Conservation (phyloP, 1,140 invertebrate species). For the Eriosoma lanigerum region DNA sequence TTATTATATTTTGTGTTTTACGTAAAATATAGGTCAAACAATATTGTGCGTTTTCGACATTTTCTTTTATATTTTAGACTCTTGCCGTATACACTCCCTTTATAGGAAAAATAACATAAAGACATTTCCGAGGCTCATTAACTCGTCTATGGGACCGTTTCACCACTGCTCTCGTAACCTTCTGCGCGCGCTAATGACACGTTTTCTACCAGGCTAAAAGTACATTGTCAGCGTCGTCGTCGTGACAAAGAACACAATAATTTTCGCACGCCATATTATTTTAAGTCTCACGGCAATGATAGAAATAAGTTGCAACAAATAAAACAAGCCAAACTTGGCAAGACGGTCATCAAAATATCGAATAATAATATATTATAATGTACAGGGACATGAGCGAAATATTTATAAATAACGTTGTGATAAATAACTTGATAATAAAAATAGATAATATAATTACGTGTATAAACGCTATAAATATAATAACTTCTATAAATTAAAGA, state of each 20-base stretch:
- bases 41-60: slow-evolving; percentile 15
- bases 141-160: background rate
- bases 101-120: background rate
- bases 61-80: slow-evolving; percentile 6
- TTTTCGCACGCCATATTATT: background rate
- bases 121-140: slow-evolving; percentile 38
- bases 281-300: too few species aligned
- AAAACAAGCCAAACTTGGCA: too few species aligned
- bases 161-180: background rate
- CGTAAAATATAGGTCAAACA: background rate
- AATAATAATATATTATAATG: too few species aligned
- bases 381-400: too few species aligned
- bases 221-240: background rate
- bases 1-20: background rate
- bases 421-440: too few species aligned
- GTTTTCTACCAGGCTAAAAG: background rate
- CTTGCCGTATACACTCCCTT: background rate
- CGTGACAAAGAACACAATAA: background rate
- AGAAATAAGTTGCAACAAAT: too few species aligned
- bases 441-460: too few species aligned
- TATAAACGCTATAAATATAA: too few species aligned
- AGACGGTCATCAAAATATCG: too few species aligned
- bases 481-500: too few species aligned
- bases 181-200: slow-evolving; percentile 6
- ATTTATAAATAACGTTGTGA: too few species aligned